A percentile compares a stretch with the other conserved stretches of the same genome.
Evolutionary conservation across 2,888 invertebrate genomes (phyloP).

Genomic region (Orchesellides sinensis): DNA sequence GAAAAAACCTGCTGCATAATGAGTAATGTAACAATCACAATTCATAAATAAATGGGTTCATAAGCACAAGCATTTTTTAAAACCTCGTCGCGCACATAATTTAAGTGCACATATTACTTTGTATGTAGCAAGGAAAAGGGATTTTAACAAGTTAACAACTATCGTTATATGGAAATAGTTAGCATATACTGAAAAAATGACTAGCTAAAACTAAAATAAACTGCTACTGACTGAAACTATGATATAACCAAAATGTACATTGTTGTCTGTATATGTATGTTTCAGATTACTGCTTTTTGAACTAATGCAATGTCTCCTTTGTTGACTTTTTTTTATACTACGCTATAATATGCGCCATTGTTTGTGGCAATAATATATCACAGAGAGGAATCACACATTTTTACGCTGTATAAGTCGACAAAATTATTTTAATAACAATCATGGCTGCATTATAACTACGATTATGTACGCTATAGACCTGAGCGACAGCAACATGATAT

Average conservation of each 20-base stretch:
- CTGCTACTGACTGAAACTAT: too few species aligned
- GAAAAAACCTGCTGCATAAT: constrained; percentile 14
- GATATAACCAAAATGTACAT: too few species aligned
- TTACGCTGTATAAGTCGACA: constrained; percentile 13
- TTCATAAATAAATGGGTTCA: constrained; percentile 21
- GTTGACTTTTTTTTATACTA: too few species aligned
- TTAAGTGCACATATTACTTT: constrained; percentile 1
- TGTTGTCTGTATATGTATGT: background rate
- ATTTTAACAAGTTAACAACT: constrained; percentile 43
- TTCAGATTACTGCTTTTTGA: background rate
- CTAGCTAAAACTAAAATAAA: background rate
- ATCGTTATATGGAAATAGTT: too few species aligned
- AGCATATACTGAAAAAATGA: constrained; percentile 9
- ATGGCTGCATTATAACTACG: constrained; percentile 6
- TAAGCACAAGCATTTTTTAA: background rate
- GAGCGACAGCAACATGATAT: too few species aligned
- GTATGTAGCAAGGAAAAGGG: constrained; percentile 30
- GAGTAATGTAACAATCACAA: constrained; percentile 19
- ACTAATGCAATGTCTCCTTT: background rate
- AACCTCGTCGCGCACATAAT: background rate
- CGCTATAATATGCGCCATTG: too few species aligned
- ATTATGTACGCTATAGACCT: too few species aligned
- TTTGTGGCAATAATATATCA: too few species aligned
- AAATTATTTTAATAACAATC: constrained; percentile 17
- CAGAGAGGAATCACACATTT: constrained; percentile 23